These are phyloP conservation scores for Labeo catla DNA, from an alignment of 2,113 vertebrate genomes.

Conservation along the genomic window DNA sequence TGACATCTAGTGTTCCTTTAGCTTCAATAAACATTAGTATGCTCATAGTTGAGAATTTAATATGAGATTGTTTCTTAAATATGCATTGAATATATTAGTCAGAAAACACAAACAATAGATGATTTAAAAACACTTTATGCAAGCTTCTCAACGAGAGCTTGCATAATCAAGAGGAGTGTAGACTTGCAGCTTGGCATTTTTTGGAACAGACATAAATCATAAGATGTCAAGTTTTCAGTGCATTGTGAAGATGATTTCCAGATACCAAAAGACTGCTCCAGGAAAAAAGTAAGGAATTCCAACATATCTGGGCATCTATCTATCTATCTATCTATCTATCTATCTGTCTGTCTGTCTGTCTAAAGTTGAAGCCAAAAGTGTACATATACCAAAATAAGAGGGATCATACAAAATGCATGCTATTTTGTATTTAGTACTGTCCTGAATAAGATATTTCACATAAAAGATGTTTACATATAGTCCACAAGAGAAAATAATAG, in stretches of 20 bases:
- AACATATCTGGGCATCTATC: background rate
- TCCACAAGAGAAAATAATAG: too few species aligned
- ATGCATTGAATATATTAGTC: background rate
- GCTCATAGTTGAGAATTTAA: background rate
- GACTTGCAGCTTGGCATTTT: background rate
- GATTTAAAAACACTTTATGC: background rate
- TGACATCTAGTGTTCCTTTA: constrained; percentile 22
- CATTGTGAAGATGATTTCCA: background rate
- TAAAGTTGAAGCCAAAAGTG: too few species aligned
- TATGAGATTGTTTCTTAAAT: background rate
- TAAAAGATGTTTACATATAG: too few species aligned
- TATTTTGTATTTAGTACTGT: too few species aligned
- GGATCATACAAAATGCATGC: too few species aligned
- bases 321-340: background rate
- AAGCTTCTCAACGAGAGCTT: background rate
- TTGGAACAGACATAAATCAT: background rate
- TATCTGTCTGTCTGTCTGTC: too few species aligned
- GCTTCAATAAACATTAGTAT: background rate
- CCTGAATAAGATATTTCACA: too few species aligned
- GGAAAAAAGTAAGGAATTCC: background rate
- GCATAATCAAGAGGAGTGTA: background rate
- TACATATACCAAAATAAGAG: too few species aligned
- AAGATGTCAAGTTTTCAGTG: background rate
- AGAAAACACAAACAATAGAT: background rate
- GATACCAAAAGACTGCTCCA: background rate